Percentiles rank a stretch among this genome's conserved stretches.
phyloP scores from a whole-genome alignment of 1,140 invertebrate genomes.

The Drosophila kepulauana region DNA sequence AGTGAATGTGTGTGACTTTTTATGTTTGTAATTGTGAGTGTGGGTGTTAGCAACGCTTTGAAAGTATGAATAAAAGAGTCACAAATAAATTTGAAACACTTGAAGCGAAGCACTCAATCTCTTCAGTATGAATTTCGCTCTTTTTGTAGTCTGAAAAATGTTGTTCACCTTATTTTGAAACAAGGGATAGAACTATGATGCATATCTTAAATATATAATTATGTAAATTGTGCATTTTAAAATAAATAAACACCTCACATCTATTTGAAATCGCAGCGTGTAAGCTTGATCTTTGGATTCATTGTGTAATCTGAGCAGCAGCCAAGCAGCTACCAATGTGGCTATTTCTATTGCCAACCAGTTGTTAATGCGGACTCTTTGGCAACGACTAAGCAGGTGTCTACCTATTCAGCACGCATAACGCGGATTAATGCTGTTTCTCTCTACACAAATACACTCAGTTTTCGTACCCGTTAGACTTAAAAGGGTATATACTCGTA shows the following conservation, averaged over 20 bases:
- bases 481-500: neutral
- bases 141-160: too few relatives aligned
- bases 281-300: neutral
- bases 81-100: conserved; percentile 66
- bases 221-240: too few relatives aligned
- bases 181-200: neutral
- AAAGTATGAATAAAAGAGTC: conserved; percentile 41
- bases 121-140: too few relatives aligned
- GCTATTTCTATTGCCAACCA: conserved; percentile 59
- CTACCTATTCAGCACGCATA: conserved; percentile 36
- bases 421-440: conserved; percentile 13
- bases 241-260: neutral
- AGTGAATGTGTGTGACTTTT: conserved; percentile 32
- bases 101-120: neutral
- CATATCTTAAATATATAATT: too few relatives aligned
- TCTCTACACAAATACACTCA: neutral
- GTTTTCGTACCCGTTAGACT: too few relatives aligned
- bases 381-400: conserved; percentile 58
- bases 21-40: conserved; percentile 1
- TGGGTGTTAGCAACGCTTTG: too few relatives aligned
- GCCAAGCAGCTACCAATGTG: conserved; percentile 7
- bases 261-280: neutral
- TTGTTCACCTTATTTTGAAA: too few relatives aligned
- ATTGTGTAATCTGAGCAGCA: conserved; percentile 60
- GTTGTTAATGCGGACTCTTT: conserved; percentile 72